Conservation (phyloP, 1,140 invertebrate genomes). For the Thaumetopoea pityocampa region DNA sequence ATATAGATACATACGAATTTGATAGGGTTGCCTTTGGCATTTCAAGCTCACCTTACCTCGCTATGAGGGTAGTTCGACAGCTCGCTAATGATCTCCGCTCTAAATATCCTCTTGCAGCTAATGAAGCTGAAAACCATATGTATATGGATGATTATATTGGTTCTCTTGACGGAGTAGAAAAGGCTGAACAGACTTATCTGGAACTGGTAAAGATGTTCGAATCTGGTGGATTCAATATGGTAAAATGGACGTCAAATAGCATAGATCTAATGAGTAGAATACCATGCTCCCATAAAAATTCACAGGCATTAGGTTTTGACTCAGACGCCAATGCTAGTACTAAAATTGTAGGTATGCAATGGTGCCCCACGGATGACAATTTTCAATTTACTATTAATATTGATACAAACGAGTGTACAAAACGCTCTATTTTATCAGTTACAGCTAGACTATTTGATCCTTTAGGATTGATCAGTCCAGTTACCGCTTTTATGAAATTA, state of each 20-base stretch:
- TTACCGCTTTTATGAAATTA: conserved; percentile 5
- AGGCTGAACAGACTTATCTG: neutral
- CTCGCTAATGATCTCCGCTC: conserved; percentile 26
- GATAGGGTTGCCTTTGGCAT: conserved; percentile 50
- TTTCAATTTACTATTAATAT: neutral
- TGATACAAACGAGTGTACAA: neutral
- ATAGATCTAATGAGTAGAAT: neutral
- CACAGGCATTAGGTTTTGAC: neutral
- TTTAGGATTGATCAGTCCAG: conserved; percentile 5
- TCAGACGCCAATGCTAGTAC: neutral
- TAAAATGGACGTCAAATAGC: no score
- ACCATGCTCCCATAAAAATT: neutral
- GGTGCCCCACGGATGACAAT: conserved; percentile 3
- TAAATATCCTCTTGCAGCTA: neutral
- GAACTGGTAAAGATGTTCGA: conserved; percentile 7
- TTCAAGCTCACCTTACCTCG: conserved; percentile 35
- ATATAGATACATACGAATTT: conserved; percentile 25
- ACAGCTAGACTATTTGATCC: conserved; percentile 5
- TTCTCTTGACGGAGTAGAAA: neutral
- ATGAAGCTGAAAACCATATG: no score
- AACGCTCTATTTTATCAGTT: conserved; percentile 4
- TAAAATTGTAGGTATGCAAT: no score
- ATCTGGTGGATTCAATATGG: conserved; percentile 7
- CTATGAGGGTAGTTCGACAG: conserved; percentile 33
- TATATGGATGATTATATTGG: conserved; percentile 15